Evolutionary conservation across 1,140 invertebrate species (phyloP).

Genomic region (Euborellia annulipes): DNA sequence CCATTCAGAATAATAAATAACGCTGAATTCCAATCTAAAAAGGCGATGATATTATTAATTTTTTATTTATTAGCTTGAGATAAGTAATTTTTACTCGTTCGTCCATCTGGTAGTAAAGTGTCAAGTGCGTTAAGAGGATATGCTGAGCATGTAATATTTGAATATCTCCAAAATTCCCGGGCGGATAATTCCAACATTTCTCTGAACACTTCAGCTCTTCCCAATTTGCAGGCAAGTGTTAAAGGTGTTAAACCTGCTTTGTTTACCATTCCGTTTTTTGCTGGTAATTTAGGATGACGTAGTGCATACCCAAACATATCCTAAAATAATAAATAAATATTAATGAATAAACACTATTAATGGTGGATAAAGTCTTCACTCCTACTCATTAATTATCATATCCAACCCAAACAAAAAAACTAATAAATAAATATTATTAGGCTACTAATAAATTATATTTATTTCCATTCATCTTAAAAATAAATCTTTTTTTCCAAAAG

Average conservation of each 20-base stretch:
- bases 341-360: neutral
- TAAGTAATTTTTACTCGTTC: conserved; percentile 57
- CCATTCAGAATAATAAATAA: conserved; percentile 96
- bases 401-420: neutral
- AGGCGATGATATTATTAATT: conserved; percentile 7
- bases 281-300: conserved; percentile 80
- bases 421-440: neutral
- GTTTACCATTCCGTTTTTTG: conserved; percentile 78
- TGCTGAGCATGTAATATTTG: conserved; percentile 96
- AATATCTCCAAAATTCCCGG: conserved; percentile 95
- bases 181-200: conserved; percentile 96
- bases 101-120: conserved; percentile 82
- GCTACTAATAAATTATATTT: neutral
- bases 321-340: conserved; percentile 36
- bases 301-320: conserved; percentile 97
- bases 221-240: conserved; percentile 89
- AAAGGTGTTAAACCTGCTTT: conserved; percentile 83
- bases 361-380: neutral
- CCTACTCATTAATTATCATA: neutral
- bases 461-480: neutral
- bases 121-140: conserved; percentile 94
- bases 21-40: conserved; percentile 93
- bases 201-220: conserved; percentile 85
- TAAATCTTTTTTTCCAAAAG: conserved; percentile 3
- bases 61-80: neutral